These are phyloP conservation scores for Corynorhinus townsendii DNA, from an alignment of 2,113 vertebrate species.

Conservation along the genomic window DNA sequence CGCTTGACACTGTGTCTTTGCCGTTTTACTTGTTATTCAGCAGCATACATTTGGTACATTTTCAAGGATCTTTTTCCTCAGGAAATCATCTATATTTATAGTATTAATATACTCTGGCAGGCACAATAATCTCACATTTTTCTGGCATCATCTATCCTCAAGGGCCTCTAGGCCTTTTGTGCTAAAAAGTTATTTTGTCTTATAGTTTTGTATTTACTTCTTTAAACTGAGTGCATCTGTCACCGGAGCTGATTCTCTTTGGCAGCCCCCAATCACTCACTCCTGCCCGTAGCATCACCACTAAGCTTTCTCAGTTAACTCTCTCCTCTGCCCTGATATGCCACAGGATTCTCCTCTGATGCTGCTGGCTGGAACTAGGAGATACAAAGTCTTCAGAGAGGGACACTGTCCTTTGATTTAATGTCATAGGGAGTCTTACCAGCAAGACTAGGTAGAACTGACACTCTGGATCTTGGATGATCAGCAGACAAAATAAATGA, in stretches of 20 bases:
- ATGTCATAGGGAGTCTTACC: neutral
- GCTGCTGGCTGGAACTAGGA: neutral
- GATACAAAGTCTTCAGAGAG: neutral
- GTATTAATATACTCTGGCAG: constrained; percentile 64
- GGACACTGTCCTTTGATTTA: neutral
- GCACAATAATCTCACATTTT: constrained; percentile 71
- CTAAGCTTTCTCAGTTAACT: neutral
- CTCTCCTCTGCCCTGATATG: neutral
- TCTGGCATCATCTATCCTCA: constrained; percentile 69
- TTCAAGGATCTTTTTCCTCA: constrained; percentile 59
- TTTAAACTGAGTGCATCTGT: constrained; percentile 58
- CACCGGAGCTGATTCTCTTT: constrained; percentile 10
- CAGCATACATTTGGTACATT: constrained; percentile 42
- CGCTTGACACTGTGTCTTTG: neutral
- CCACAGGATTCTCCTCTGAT: neutral
- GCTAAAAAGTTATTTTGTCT: constrained; percentile 67
- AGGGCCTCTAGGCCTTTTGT: constrained; percentile 50
- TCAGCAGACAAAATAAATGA: neutral
- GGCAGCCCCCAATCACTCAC: neutral
- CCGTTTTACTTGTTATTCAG: constrained; percentile 53
- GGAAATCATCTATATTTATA: constrained; percentile 71
- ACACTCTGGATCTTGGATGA: neutral
- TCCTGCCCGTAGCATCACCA: neutral
- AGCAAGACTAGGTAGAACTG: neutral
- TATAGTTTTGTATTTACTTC: constrained; percentile 63